Conservation (phyloP, 53 echinoderm and acorn worm species). For the Arbacia lixula region DNA sequence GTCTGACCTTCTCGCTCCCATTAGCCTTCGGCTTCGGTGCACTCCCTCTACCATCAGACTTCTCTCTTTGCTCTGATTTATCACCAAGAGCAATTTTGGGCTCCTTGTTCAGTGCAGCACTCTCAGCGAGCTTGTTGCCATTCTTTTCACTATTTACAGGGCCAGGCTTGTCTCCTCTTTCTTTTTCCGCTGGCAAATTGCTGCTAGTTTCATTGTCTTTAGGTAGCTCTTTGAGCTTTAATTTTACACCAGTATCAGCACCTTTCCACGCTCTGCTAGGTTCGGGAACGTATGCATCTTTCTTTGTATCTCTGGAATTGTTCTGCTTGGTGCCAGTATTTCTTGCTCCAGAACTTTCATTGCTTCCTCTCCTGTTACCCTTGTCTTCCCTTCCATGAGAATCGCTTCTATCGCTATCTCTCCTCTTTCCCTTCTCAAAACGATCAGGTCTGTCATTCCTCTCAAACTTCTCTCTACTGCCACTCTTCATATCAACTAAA, state of each 20-base stretch:
- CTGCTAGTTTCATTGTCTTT: constrained; percentile 1
- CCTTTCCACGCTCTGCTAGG: constrained; percentile 55
- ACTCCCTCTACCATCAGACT: constrained; percentile 33
- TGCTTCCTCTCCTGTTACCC: constrained; percentile 22
- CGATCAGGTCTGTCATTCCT: constrained; percentile 52
- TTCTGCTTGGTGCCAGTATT: background rate
- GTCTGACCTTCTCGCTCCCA: constrained; percentile 1
- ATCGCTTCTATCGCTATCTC: constrained; percentile 38
- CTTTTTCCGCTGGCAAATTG: background rate
- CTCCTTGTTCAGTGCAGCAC: constrained; percentile 19
- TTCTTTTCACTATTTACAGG: background rate
- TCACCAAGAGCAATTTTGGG: constrained; percentile 57
- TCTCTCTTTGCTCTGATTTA: constrained; percentile 56
- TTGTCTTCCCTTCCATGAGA: constrained; percentile 47
- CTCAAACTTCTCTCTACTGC: constrained; percentile 59
- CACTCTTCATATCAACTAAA: constrained; percentile 55
- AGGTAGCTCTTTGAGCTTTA: constrained; percentile 33
- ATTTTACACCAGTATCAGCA: constrained; percentile 18
- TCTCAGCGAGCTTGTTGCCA: constrained; percentile 4
- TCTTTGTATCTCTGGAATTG: constrained; percentile 33
- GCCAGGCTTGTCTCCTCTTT: constrained; percentile 9
- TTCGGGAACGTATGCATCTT: constrained; percentile 20
- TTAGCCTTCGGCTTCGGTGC: constrained; percentile 29
- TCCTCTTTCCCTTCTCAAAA: constrained; percentile 40
- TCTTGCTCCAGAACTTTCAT: constrained; percentile 9